phyloP scores from a whole-genome alignment of 2,797 vertebrate species.

The Arctocebus calabarensis region DNA sequence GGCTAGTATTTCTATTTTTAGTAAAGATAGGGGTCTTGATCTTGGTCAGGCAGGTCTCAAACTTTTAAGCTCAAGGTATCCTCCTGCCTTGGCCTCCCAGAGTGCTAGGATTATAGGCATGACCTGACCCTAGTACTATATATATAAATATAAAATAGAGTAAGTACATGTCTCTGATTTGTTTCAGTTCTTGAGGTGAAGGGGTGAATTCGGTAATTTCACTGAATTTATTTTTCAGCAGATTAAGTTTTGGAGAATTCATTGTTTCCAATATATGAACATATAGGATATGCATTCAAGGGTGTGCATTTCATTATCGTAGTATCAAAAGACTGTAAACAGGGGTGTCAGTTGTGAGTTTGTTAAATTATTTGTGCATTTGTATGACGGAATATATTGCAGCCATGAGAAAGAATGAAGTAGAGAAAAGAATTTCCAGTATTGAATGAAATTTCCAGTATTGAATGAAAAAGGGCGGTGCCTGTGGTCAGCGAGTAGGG shows the following conservation, averaged over 20 bases:
- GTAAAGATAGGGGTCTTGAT: too few species aligned
- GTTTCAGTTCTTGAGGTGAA: constrained; percentile 20
- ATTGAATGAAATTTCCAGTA: too few species aligned
- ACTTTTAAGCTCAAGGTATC: too few species aligned
- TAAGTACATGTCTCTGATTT: background rate
- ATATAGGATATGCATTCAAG: background rate
- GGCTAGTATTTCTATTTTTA: too few species aligned
- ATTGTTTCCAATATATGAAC: background rate
- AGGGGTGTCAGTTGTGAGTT: background rate
- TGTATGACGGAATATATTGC: background rate
- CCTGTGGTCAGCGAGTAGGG: too few species aligned
- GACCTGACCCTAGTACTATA: too few species aligned
- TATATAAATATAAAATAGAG: background rate
- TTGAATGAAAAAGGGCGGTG: background rate
- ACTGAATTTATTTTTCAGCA: constrained; percentile 10
- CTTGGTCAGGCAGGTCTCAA: too few species aligned
- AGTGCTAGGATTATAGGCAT: too few species aligned
- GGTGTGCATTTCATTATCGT: background rate
- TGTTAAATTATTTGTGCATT: background rate
- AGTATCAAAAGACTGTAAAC: background rate
- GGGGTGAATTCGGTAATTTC: constrained; percentile 33
- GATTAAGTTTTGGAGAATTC: constrained; percentile 24
- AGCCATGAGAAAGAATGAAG: background rate
- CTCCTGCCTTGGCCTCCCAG: too few species aligned
- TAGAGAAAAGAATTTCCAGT: background rate